A percentile compares a stretch with the other conserved stretches of the same genome.
These are phyloP conservation scores for Aradophagus sp. DNA, from an alignment of 1,140 invertebrate genomes.

Conservation along the genomic window DNA sequence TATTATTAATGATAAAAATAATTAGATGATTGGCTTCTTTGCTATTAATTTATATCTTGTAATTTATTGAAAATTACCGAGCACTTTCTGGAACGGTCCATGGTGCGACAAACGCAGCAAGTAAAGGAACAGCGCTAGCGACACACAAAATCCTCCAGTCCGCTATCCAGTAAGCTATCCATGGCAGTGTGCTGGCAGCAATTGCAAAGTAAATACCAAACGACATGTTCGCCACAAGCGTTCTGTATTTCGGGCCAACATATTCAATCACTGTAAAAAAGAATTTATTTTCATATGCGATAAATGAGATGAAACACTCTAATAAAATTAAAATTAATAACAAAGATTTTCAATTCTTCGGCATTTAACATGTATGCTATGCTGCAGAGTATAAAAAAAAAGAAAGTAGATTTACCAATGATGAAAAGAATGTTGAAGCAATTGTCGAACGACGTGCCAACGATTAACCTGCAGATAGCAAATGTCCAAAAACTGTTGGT, in stretches of 20 bases:
- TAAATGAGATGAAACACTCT: no score
- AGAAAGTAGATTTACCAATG: constrained; percentile 83
- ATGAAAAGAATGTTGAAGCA: constrained; percentile 95
- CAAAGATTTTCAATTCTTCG: no score
- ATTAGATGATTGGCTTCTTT: no score
- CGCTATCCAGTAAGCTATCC: constrained; percentile 85
- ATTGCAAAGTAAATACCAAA: constrained; percentile 91
- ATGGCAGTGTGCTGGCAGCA: constrained; percentile 84
- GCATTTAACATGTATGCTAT: no score
- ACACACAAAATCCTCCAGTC: constrained; percentile 86
- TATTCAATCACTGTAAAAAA: constrained; percentile 84
- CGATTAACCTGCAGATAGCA: constrained; percentile 84
- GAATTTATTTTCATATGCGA: no score
- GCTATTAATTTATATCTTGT: no score
- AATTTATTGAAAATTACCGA: no score
- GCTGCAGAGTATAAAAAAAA: no score
- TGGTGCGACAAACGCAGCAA: constrained; percentile 81
- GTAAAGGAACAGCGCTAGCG: constrained; percentile 83
- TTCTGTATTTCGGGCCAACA: constrained; percentile 88
- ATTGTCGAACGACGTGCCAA: constrained; percentile 91
- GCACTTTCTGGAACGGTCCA: constrained; percentile 89
- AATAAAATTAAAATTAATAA: no score
- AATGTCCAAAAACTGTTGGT: constrained; percentile 84
- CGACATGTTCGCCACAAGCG: constrained; percentile 90
- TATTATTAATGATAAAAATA: no score